A percentile compares a stretch with the other conserved stretches of the same genome.
phyloP scores from a whole-genome alignment of 2,888 invertebrate genomes.

The Acronicta leporina region DNA sequence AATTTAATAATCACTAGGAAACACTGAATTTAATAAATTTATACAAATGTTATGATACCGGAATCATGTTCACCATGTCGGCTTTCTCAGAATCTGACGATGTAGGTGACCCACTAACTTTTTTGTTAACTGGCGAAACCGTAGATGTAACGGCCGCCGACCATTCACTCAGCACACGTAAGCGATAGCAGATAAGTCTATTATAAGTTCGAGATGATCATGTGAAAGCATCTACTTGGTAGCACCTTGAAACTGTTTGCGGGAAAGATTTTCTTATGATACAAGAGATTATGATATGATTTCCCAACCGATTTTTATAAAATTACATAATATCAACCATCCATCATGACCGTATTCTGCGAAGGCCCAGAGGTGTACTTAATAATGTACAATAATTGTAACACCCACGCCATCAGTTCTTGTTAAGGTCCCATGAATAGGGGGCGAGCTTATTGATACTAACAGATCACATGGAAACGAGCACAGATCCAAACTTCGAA shows the following conservation, averaged over 20 bases:
- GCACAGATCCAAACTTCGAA: too few relatives aligned
- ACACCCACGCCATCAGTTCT: too few relatives aligned
- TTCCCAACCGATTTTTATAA: too few relatives aligned
- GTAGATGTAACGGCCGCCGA: constrained; percentile 26
- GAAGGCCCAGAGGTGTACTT: too few relatives aligned
- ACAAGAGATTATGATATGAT: too few relatives aligned
- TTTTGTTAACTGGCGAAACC: constrained; percentile 26
- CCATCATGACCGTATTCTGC: too few relatives aligned
- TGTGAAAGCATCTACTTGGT: constrained; percentile 13
- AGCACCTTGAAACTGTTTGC: constrained; percentile 16
- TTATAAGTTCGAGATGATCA: constrained; percentile 10
- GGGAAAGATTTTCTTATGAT: constrained; percentile 2
- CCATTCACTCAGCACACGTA: constrained; percentile 12
- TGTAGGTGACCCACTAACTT: constrained; percentile 39
- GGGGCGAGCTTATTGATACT: too few relatives aligned
- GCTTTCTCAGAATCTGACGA: constrained; percentile 25
- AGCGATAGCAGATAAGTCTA: constrained; percentile 11
- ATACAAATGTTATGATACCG: constrained; percentile 18
- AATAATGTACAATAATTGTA: too few relatives aligned
- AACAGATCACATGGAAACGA: too few relatives aligned
- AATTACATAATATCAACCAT: too few relatives aligned
- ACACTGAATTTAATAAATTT: constrained; percentile 6
- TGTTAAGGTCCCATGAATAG: too few relatives aligned
- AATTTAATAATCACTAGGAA: constrained; percentile 19
- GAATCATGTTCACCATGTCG: constrained; percentile 24